These are phyloP conservation scores for Podiceps cristatus DNA, from an alignment of 2,113 vertebrate genomes.

Conservation along the genomic window DNA sequence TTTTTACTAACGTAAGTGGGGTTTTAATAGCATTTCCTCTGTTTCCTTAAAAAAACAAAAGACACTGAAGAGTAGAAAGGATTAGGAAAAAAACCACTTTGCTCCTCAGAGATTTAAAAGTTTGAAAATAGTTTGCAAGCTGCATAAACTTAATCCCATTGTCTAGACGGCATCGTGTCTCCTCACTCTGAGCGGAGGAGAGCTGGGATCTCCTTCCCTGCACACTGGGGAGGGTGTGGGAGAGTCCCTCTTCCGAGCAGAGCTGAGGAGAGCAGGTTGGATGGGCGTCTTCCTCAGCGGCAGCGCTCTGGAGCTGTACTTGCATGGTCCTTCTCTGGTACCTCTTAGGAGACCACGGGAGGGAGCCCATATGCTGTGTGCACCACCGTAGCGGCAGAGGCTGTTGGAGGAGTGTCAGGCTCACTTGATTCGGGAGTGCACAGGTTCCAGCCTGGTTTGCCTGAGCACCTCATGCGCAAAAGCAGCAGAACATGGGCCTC, in stretches of 20 bases:
- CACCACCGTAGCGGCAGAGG: not conserved
- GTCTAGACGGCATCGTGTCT: not conserved
- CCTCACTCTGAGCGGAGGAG: not conserved
- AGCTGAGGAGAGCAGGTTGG: not conserved
- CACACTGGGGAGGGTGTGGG: not conserved
- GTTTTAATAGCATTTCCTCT: not conserved
- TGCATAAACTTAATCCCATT: not conserved
- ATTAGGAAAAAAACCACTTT: not conserved
- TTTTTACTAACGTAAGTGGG: not conserved
- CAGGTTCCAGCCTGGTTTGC: not conserved
- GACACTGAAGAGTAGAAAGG: not conserved
- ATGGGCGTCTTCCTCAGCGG: not conserved
- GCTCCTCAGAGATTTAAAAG: not conserved
- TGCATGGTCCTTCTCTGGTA: not conserved
- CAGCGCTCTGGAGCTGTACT: not conserved
- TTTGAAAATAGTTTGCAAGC: not conserved
- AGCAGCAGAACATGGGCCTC: not conserved
- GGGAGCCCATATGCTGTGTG: constrained; percentile 23
- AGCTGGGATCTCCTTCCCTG: not conserved
- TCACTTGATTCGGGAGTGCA: not conserved
- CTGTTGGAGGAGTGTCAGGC: not conserved
- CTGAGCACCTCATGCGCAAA: not conserved
- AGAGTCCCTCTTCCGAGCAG: not conserved
- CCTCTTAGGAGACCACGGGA: not conserved
- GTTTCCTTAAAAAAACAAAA: not conserved